Percentiles rank a stretch among this genome's conserved stretches.
These are phyloP conservation scores for Pangasius mekongensis DNA, from an alignment of 2,797 vertebrate genomes.

Conservation along the genomic window DNA sequence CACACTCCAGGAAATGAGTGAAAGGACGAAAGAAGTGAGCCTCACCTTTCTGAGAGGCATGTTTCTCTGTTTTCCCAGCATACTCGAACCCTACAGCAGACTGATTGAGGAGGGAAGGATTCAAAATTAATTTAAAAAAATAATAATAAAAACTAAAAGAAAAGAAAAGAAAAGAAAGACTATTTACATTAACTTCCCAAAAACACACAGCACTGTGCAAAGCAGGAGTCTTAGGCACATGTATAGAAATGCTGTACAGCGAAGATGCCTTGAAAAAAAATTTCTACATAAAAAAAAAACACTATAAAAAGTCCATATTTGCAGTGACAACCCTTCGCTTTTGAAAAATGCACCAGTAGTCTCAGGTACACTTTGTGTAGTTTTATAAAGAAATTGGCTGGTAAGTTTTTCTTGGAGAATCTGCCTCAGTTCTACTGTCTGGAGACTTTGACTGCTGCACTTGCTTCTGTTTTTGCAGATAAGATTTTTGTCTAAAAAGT, in stretches of 20 bases:
- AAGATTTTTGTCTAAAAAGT: too few relatives aligned
- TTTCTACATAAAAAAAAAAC: neutral
- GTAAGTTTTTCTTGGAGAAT: too few relatives aligned
- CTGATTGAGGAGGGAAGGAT: slow-evolving; percentile 68
- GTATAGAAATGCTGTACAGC: neutral
- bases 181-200: neutral
- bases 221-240: neutral
- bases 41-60: slow-evolving; percentile 94
- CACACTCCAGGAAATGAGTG: neutral
- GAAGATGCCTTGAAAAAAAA: neutral
- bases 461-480: too few relatives aligned
- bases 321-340: neutral
- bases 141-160: slow-evolving; percentile 42
- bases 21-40: neutral
- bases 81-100: slow-evolving; percentile 96
- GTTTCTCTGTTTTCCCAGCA: slow-evolving; percentile 93
- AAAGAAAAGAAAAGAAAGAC: neutral
- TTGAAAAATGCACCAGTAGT: too few relatives aligned
- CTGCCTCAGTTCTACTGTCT: too few relatives aligned
- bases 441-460: too few relatives aligned
- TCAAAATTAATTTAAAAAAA: neutral
- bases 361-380: neutral
- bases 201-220: too few relatives aligned
- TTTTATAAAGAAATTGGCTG: neutral
- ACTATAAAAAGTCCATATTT: neutral